phyloP scores from a whole-genome alignment of 2,113 vertebrate genomes.

The Microcebus tavaratra region DNA sequence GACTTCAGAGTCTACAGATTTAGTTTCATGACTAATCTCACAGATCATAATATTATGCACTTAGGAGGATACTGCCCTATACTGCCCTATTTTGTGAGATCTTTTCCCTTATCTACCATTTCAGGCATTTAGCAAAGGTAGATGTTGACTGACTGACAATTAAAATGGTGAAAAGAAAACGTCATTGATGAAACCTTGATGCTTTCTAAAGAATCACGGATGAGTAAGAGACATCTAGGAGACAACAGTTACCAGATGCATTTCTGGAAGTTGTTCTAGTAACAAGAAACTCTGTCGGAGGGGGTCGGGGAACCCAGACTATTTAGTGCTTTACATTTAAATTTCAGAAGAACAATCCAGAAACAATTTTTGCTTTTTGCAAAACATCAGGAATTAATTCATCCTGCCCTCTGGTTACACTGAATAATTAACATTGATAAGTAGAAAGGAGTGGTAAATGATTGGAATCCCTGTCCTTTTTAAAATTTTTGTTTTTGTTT shows the following conservation, averaged over 20 bases:
- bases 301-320: background rate
- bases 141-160: constrained; percentile 41
- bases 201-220: background rate
- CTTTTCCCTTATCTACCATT: background rate
- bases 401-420: background rate
- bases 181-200: background rate
- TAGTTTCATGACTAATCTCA: background rate
- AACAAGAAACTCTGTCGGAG: background rate
- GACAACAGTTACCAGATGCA: background rate
- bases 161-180: constrained; percentile 34
- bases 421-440: constrained; percentile 34
- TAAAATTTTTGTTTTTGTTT: background rate
- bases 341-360: background rate
- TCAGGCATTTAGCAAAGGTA: background rate
- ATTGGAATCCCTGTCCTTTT: background rate
- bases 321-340: background rate
- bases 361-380: constrained; percentile 6
- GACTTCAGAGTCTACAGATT: background rate
- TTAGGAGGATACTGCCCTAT: background rate
- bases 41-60: background rate
- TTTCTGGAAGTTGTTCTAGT: background rate
- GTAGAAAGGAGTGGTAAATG: background rate
- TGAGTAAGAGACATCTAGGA: background rate
- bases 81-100: background rate
- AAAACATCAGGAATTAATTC: background rate